Conservation (phyloP, 92 coral and sea anemone genomes). For the Chrysogorgia sp. region DNA sequence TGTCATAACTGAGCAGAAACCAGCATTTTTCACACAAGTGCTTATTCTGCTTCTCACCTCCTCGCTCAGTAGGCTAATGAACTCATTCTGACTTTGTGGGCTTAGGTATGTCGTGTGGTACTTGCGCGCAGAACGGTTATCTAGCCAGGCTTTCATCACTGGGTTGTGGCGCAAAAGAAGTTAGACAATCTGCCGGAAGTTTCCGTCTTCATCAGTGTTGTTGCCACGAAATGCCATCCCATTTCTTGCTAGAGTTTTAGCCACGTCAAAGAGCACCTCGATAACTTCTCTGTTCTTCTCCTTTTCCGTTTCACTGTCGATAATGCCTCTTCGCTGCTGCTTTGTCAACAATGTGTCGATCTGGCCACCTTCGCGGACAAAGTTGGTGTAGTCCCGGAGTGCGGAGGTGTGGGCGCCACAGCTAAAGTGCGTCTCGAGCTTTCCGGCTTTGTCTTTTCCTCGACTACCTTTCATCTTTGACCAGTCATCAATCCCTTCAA, state of each 20-base stretch:
- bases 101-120: constrained; percentile 29
- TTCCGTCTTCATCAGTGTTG: constrained; percentile 32
- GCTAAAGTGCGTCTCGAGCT: constrained; percentile 26
- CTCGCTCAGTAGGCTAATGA: too few species aligned
- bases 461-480: too few species aligned
- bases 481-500: too few species aligned
- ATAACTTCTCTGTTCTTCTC: constrained; percentile 27
- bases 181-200: constrained; percentile 26
- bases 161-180: constrained; percentile 31
- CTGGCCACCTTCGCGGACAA: constrained; percentile 24
- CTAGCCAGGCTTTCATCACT: constrained; percentile 30
- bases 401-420: constrained; percentile 22
- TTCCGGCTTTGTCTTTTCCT: constrained; percentile 22
- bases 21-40: constrained; percentile 30
- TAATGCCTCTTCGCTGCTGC: constrained; percentile 33
- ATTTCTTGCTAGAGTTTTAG: constrained; percentile 30
- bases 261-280: constrained; percentile 30
- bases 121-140: too few species aligned
- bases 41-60: constrained; percentile 30
- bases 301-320: constrained; percentile 34
- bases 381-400: constrained; percentile 8
- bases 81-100: constrained; percentile 37
- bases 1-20: constrained; percentile 39
- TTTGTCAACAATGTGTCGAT: constrained; percentile 15
- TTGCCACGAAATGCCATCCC: constrained; percentile 28